Evolutionary conservation across 2,888 invertebrate species (phyloP).

Genomic region (Philonicus albiceps): DNA sequence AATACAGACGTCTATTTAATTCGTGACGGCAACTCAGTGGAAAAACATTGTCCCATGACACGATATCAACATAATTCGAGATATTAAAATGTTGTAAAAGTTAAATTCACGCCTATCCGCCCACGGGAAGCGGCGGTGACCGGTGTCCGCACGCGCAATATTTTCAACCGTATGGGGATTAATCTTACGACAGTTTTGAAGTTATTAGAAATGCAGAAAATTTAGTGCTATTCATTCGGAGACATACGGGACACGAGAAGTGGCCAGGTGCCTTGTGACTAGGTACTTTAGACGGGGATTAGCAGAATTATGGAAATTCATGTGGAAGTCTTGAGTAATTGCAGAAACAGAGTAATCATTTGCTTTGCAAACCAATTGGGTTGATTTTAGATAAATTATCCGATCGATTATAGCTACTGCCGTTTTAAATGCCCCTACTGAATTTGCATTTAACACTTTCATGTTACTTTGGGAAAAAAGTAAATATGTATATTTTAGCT

Average conservation of each 20-base stretch:
- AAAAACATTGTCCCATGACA: conserved; percentile 20
- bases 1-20: conserved; percentile 6
- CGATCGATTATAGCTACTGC: neutral
- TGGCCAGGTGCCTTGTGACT: neutral
- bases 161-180: neutral
- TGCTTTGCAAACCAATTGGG: neutral
- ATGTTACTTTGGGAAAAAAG: neutral
- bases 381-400: neutral
- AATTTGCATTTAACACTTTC: neutral
- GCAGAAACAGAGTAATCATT: neutral
- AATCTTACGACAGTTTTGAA: conserved; percentile 14
- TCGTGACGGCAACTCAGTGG: conserved; percentile 13
- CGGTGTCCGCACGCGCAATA: conserved; percentile 30
- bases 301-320: neutral
- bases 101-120: conserved; percentile 34
- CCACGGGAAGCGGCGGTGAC: conserved; percentile 13
- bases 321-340: neutral
- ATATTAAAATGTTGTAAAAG: conserved; percentile 37
- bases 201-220: neutral
- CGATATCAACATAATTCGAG: conserved; percentile 1
- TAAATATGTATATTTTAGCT: neutral
- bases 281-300: neutral
- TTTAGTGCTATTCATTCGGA: neutral
- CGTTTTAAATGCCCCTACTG: neutral
- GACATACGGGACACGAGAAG: neutral